phyloP scores from a whole-genome alignment of 92 coral and sea anemone genomes.

The Parazoanthus swiftii region DNA sequence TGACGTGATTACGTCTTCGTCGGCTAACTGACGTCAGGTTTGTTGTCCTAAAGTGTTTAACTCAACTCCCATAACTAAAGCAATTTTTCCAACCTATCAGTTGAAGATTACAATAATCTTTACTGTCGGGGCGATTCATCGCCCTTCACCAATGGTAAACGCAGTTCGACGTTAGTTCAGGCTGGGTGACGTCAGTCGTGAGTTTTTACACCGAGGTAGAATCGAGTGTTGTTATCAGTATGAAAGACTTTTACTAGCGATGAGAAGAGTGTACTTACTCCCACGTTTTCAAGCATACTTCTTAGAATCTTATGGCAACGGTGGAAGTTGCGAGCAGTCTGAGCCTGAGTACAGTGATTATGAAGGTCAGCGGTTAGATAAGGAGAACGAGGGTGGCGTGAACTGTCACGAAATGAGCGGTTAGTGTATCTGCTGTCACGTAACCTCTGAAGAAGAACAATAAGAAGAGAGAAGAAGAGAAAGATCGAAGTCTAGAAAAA shows the following conservation, averaged over 20 bases:
- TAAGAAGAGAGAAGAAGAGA: background rate
- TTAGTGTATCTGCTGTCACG: background rate
- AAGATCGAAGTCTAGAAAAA: background rate
- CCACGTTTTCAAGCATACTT: slow-evolving; percentile 33
- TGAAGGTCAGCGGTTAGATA: slow-evolving; percentile 33
- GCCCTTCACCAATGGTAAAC: too few relatives aligned
- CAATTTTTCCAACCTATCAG: too few relatives aligned
- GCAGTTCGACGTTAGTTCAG: too few relatives aligned
- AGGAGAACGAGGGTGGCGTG: background rate
- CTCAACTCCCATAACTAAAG: too few relatives aligned
- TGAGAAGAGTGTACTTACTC: slow-evolving; percentile 20
- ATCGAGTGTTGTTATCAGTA: background rate
- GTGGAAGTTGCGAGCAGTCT: slow-evolving; percentile 23
- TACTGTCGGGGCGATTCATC: too few relatives aligned
- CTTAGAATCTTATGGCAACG: slow-evolving; percentile 32
- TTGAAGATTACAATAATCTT: too few relatives aligned
- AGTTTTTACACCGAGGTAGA: too few relatives aligned
- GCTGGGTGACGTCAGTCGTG: too few relatives aligned
- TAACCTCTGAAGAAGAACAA: slow-evolving; percentile 11
- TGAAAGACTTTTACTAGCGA: background rate
- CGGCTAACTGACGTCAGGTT: too few relatives aligned
- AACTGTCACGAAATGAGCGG: background rate
- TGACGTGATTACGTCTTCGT: too few relatives aligned
- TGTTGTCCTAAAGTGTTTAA: too few relatives aligned
- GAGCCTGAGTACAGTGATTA: slow-evolving; percentile 27